Base-by-base conservation (phyloP, 2,797 vertebrate genomes). In the Gallinago nigripennis region DNA sequence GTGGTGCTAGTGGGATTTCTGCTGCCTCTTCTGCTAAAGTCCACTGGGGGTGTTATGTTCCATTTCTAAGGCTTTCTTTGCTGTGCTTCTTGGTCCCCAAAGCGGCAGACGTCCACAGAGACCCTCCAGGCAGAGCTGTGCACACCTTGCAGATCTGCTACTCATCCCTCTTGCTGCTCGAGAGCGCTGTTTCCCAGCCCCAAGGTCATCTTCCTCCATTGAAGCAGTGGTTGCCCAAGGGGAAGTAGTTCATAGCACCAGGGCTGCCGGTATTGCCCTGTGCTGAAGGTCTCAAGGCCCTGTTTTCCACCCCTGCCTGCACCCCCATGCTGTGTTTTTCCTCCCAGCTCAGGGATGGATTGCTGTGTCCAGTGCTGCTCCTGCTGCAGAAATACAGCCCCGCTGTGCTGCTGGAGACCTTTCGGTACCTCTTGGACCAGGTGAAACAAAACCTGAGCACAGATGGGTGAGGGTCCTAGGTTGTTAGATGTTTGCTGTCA, bases 11-110 rank as follows among this genome's bases (percentile, higher is more conserved):
- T 9, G 56, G 10, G 8, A 18, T 4, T 58, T 65, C 86, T 63
- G 65, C 27, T 12, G 54, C 43, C 31, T 80, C 30, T 19, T 91
- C 56, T 33, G 18, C 57, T 33, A 6, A 3, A 64, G 39, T 37
- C 61, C 43, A 5, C 12, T 35, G 39, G 13, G 16, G 39, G 24
- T 64, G 56, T 31, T 78, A 11, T 24, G 5, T 3, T 1, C 11
- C 0, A 0, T 33, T 4, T 33, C 43, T 18, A 30, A 46, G n/a
- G 57, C 64, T 70, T 18, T 41, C 27, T 31, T 9, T 1, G 1
- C 21, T 0, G 1, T 6, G 16, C n/a, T 66, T 25, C 51, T 65
- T 1, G 1, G 35, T 35, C 11, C 33, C 20, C 16, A 33, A 58
- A 41, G 64, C 13, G 3, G 2, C 2, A 12, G 35, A 12, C 2